phyloP scores from a whole-genome alignment of 2,888 invertebrate species.

The Norana najaformis region DNA sequence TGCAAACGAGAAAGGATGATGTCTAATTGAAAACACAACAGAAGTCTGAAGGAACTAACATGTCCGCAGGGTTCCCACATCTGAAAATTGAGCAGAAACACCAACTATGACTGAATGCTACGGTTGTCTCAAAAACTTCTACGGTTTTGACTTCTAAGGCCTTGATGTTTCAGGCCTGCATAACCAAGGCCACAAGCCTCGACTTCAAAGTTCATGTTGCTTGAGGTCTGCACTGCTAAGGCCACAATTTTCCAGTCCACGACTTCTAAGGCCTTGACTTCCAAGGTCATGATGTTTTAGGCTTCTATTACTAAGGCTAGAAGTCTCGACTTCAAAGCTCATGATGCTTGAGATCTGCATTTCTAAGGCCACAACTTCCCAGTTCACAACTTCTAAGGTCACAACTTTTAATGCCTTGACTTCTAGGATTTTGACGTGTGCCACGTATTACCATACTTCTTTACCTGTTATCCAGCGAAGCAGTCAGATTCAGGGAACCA shows the following conservation, averaged over 20 bases:
- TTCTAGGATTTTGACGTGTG: too few species aligned
- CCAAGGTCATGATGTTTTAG: too few species aligned
- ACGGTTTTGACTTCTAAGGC: background rate
- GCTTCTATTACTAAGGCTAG: too few species aligned
- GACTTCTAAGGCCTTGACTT: background rate
- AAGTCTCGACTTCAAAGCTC: background rate
- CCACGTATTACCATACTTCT: background rate
- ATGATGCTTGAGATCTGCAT: background rate
- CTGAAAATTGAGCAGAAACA: too few species aligned
- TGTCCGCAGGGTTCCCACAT: too few species aligned
- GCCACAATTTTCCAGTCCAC: too few species aligned
- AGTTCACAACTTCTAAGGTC: background rate
- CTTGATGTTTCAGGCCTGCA: background rate
- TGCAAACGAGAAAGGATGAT: too few species aligned
- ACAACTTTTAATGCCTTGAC: too few species aligned
- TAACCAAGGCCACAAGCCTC: background rate
- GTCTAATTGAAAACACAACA: too few species aligned
- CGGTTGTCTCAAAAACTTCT: too few species aligned
- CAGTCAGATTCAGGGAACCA: background rate
- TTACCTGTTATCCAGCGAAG: background rate
- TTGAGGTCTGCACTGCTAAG: background rate
- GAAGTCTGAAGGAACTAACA: too few species aligned
- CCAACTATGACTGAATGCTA: too few species aligned
- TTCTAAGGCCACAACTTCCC: background rate
- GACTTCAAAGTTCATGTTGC: background rate